Evolutionary conservation across 2,113 vertebrate species (phyloP), one percentile per base, ranked within the genome.

Genomic region (Mixornis gularis): DNA sequence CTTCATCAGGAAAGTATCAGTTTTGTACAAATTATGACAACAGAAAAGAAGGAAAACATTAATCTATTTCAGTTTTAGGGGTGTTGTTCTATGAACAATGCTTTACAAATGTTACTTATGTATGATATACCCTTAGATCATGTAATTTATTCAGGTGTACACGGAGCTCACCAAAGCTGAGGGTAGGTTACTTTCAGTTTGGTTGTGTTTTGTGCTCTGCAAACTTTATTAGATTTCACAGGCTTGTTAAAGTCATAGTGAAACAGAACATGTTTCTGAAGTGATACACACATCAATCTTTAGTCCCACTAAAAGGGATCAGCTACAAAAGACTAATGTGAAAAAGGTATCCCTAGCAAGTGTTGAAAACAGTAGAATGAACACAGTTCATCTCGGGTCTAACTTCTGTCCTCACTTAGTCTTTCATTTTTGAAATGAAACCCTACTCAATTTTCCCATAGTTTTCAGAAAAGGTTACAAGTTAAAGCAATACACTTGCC

Each of bases 401-500:
- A 87, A 29, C 29, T 64, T 72, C 62, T 84, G 16, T 69, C 26
- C 65, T 70, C 43, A 16, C 18, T 63, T 62, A 59, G 18, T 41
- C 69, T 76, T 68, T 80, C 6, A 38, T 76, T 92, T 86, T 32
- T 79, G 3, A 87, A 87, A 70, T 55, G 27, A 82, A 85, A 22
- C 19, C 2, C 38, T 43, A 65, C 11, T 89, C 63, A 87, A 36
- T 92, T 95, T 91, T 60, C 51, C 51, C 29, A 0, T 2, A 19
- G 59, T 79, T 95, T 95, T 95, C 78, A 70, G 79, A 85, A 62
- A 89, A 36, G 85, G 80, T 94, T 92, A 93, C 41, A 93, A 90
- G 95, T 93, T 95, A 94, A 93, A 94, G 73, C 73, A 94, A 95
- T 87, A 58, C 90, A 89, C 89, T 95, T 95, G 83, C 41, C 81